A percentile compares a stretch with the other conserved stretches of the same genome.
These are phyloP conservation scores for Lymantria dispar DNA, from an alignment of 2,888 invertebrate genomes.

Conservation along the genomic window DNA sequence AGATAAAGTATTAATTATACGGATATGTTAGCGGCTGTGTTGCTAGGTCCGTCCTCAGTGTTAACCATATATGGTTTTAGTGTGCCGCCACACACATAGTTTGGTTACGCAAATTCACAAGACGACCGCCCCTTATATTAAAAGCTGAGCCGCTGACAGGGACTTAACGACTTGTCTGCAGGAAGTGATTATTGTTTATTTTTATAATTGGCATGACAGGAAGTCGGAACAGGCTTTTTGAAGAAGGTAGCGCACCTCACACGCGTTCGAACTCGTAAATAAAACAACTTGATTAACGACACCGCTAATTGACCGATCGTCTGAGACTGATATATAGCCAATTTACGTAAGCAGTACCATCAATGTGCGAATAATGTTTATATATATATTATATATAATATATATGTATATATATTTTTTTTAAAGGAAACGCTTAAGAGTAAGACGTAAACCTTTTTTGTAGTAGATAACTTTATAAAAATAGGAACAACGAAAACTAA, in stretches of 20 bases:
- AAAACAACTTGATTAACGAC: slow-evolving; percentile 59
- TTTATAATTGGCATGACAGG: slow-evolving; percentile 72
- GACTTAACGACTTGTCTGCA: slow-evolving; percentile 61
- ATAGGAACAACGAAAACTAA: too few relatives aligned
- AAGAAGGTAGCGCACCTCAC: slow-evolving; percentile 42
- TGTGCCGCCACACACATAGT: slow-evolving; percentile 63
- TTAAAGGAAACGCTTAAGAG: too few relatives aligned
- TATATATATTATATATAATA: too few relatives aligned
- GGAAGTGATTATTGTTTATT: slow-evolving; percentile 81
- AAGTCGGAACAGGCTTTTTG: slow-evolving; percentile 48
- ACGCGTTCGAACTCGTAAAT: slow-evolving; percentile 50
- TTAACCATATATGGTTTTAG: slow-evolving; percentile 52
- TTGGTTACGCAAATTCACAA: slow-evolving; percentile 64
- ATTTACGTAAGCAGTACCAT: too few relatives aligned
- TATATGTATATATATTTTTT: too few relatives aligned
- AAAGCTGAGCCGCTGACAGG: slow-evolving; percentile 46
- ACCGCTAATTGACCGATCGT: slow-evolving; percentile 45
- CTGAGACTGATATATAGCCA: slow-evolving; percentile 35
- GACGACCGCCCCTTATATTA: slow-evolving; percentile 65
- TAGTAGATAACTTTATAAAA: too few relatives aligned
- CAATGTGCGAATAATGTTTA: too few relatives aligned
- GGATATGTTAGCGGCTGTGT: slow-evolving; percentile 24
- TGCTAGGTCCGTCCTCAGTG: slow-evolving; percentile 29
- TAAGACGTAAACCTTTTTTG: too few relatives aligned
- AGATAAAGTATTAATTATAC: slow-evolving; percentile 41